Base-by-base conservation (phyloP, 1,140 invertebrate genomes). In the Zaprionus africanus region DNA sequence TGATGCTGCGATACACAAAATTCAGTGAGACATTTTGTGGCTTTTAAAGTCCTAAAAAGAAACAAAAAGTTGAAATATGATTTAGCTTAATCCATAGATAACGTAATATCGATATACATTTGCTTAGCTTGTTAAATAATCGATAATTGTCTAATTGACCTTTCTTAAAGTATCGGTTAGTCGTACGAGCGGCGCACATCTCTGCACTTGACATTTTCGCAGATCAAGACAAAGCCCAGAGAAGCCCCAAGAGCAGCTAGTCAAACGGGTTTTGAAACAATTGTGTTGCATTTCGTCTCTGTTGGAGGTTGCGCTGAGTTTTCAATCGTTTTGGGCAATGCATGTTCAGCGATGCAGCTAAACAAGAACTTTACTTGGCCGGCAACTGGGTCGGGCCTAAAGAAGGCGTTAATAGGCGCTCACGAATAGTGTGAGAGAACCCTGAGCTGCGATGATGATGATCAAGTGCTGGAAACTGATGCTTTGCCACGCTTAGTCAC, bases 311-410 rank as follows among this genome's bases (percentile, higher is more conserved):
- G 46, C 4, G 19, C 9, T 49, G 46, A 17, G 22, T 49, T 49
- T 19, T 49, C 46, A 22, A 51, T 51, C 46, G 22, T 49, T 19
- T 49, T 49, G 7, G 19, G 17, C 4, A 19, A 49, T n/a, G 6
- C 13, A 24, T 19, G 24, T 24, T 11, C 9, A 51, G 19, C 46
- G 7, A 12, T 51, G 46, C 12, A 51, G 19, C 22, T 24, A 19
- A 19, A 19, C 46, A 19, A 12, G 19, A 22, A 22, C 46, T 51
- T 24, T 22, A 12, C 19, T 2, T 4, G 9, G 46, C 46, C 5
- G 46, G 15, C 46, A 49, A 49, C 46, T 49, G 46, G 46, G 46
- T 19, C 46, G 46, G n/a, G 46, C 46, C 46, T 22, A 49, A 49
- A 49, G n/a, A 19, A 19, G 46, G 46, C 46, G 46, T 22, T 22